phyloP scores from a whole-genome alignment of 35 echinoderm and acorn worm genomes.

The Strongylocentrotus purpuratus region DNA sequence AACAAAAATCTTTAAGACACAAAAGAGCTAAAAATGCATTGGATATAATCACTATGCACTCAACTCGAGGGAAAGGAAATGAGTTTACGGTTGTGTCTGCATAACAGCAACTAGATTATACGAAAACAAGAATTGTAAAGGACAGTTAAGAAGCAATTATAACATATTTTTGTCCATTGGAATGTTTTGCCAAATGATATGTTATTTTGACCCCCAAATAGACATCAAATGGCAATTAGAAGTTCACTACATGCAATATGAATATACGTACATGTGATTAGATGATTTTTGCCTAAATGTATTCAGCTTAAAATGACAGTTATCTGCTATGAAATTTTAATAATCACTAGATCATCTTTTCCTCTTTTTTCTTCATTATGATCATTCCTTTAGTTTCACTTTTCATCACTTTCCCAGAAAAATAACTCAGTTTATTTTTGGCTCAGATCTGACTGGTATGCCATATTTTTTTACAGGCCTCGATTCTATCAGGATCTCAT shows the following conservation, averaged over 20 bases:
- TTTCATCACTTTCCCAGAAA: not conserved
- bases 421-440: not conserved
- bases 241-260: slow-evolving; percentile 16
- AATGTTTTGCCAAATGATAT: slow-evolving; percentile 50
- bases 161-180: slow-evolving; percentile 3
- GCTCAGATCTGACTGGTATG: not conserved
- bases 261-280: not conserved
- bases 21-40: not conserved
- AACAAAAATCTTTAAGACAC: not conserved
- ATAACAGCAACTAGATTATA: not conserved
- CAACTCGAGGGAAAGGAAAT: not conserved
- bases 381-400: not conserved
- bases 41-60: not conserved
- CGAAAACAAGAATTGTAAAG: not conserved
- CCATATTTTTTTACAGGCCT: not conserved
- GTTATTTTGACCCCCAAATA: slow-evolving; percentile 25
- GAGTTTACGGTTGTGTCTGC: not conserved
- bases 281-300: not conserved
- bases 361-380: not conserved
- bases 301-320: not conserved
- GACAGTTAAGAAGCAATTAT: not conserved
- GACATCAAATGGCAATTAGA: slow-evolving; percentile 41
- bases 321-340: not conserved
- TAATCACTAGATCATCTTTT: not conserved
- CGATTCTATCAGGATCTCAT: not conserved